phyloP scores from a whole-genome alignment of 2,113 vertebrate genomes.

The Pholis gunnellus region DNA sequence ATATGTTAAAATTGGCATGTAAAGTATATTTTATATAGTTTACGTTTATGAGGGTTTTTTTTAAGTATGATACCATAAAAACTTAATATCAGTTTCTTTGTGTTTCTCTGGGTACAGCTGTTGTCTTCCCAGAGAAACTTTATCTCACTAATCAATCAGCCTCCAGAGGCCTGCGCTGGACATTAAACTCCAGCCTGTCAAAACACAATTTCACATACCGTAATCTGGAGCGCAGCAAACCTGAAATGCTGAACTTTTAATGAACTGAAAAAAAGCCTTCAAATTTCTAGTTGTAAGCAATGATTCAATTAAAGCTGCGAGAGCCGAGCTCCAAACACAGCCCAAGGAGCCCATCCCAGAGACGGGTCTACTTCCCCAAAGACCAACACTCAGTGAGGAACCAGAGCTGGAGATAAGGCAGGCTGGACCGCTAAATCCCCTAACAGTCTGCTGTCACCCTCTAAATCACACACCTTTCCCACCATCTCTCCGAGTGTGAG shows the following conservation, averaged over 20 bases:
- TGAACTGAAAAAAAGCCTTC: slow-evolving; percentile 72
- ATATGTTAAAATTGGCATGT: slow-evolving; percentile 15
- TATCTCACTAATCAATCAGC: slow-evolving; percentile 78
- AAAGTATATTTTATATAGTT: background rate
- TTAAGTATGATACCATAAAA: background rate
- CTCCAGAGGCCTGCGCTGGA: slow-evolving; percentile 69
- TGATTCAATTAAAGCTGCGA: slow-evolving; percentile 78
- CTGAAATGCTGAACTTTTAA: slow-evolving; percentile 80
- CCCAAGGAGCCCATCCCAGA: slow-evolving; percentile 49
- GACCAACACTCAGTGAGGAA: slow-evolving; percentile 42
- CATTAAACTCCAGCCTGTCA: slow-evolving; percentile 76
- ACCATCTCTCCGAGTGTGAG: slow-evolving; percentile 57
- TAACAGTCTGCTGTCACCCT: slow-evolving; percentile 64
- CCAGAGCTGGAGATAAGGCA: slow-evolving; percentile 72
- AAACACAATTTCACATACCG: slow-evolving; percentile 72
- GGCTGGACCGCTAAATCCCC: slow-evolving; percentile 61
- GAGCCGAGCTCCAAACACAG: slow-evolving; percentile 49
- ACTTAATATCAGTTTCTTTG: slow-evolving; percentile 38
- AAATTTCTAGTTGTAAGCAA: slow-evolving; percentile 73
- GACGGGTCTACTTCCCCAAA: slow-evolving; percentile 48
- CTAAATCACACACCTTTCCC: slow-evolving; percentile 79
- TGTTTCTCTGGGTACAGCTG: slow-evolving; percentile 51
- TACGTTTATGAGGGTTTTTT: background rate
- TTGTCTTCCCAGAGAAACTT: slow-evolving; percentile 66
- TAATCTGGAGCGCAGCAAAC: slow-evolving; percentile 66